Conservation (phyloP, 2,888 invertebrate species). For the Nowickia ferox region DNA sequence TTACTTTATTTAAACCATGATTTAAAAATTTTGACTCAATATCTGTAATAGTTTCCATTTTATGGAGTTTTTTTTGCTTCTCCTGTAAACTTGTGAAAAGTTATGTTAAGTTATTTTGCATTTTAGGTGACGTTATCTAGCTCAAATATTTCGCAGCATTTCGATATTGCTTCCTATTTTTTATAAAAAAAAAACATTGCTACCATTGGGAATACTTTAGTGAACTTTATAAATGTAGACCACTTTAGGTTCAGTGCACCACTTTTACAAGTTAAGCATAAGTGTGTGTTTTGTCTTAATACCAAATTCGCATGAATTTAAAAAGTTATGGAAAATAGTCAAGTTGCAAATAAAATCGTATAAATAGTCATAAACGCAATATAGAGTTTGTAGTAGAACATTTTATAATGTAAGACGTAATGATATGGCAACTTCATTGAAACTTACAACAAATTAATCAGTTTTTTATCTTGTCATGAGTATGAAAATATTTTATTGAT, state of each 20-base stretch:
- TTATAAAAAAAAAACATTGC: too few relatives aligned
- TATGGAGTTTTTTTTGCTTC: too few relatives aligned
- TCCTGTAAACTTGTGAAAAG: too few relatives aligned
- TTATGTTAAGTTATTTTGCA: too few relatives aligned
- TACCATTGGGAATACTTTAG: slow-evolving; percentile 3
- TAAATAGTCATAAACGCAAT: slow-evolving; percentile 3
- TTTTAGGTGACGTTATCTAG: too few relatives aligned
- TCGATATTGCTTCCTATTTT: too few relatives aligned
- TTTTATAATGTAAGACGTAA: not conserved
- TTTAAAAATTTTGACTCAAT: too few relatives aligned
- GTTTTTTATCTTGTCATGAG: too few relatives aligned
- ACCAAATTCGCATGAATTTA: slow-evolving; percentile 58
- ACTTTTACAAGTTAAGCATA: slow-evolving; percentile 1
- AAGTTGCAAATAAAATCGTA: slow-evolving; percentile 67
- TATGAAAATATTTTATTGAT: too few relatives aligned
- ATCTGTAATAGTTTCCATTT: too few relatives aligned
- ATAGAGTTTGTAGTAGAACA: not conserved
- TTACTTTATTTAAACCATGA: too few relatives aligned
- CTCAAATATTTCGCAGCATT: too few relatives aligned
- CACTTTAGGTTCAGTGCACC: slow-evolving; percentile 35
- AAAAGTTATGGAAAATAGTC: slow-evolving; percentile 61
- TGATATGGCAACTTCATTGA: not conserved
- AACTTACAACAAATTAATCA: not conserved
- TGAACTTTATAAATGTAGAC: slow-evolving; percentile 30
- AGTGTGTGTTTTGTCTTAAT: slow-evolving; percentile 49